Evolutionary conservation across 2,888 invertebrate species (phyloP).

Genomic region (Ommatoiulus sabulosus): DNA sequence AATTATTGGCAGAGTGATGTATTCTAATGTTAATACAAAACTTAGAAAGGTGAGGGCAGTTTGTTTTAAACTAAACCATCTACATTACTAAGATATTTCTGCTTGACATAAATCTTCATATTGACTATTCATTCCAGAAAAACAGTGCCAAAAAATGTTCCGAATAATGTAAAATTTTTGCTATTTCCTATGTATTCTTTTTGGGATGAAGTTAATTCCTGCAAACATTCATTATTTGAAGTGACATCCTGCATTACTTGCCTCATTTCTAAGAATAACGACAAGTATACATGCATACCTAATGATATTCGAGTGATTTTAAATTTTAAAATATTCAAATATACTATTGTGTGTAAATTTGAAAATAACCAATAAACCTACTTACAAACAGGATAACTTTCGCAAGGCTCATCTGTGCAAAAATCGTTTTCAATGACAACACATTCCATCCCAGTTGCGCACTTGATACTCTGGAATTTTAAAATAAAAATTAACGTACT

Average conservation of each 20-base stretch:
- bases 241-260: background rate
- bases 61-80: background rate
- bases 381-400: constrained; percentile 79
- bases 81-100: background rate
- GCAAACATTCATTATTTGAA: background rate
- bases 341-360: constrained; percentile 32
- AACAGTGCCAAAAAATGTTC: background rate
- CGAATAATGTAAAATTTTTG: background rate
- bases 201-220: background rate
- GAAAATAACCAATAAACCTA: constrained; percentile 1
- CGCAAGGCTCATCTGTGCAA: constrained; percentile 71
- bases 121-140: background rate
- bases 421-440: constrained; percentile 77
- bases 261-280: background rate
- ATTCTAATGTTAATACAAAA: background rate
- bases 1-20: background rate
- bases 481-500: background rate
- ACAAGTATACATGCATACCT: background rate
- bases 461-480: constrained; percentile 70
- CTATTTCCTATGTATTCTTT: background rate
- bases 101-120: background rate
- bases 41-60: background rate
- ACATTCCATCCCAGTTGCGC: constrained; percentile 76
- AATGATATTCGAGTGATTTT: background rate
- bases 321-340: background rate